Evolutionary conservation across 1,140 invertebrate species (phyloP).

Genomic region (Saccostrea cuccullata): DNA sequence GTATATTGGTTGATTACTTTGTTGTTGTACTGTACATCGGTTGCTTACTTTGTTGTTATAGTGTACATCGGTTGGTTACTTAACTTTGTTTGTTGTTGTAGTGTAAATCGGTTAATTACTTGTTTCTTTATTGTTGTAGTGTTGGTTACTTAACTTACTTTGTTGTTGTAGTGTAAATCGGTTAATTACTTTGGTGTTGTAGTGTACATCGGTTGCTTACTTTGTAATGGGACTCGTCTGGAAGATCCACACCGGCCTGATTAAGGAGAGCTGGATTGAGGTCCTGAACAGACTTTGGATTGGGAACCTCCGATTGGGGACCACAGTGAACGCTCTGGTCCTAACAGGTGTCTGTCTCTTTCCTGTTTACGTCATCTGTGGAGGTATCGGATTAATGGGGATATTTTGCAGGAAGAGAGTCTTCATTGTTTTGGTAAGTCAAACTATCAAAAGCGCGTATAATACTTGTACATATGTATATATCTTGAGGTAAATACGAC

Average conservation of each 20-base stretch:
- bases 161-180: too few species aligned
- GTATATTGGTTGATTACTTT: too few species aligned
- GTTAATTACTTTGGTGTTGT: background rate
- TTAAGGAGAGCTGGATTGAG: background rate
- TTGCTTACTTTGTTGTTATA: background rate
- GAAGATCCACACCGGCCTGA: background rate
- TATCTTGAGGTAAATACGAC: too few species aligned
- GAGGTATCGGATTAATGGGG: background rate
- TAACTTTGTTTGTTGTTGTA: background rate
- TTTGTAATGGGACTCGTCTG: slow-evolving; percentile 25
- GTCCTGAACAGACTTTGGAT: slow-evolving; percentile 12
- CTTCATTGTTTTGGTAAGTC: background rate
- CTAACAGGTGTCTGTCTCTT: background rate
- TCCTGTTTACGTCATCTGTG: background rate
- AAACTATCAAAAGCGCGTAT: background rate
- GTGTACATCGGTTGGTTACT: background rate
- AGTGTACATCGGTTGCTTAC: background rate
- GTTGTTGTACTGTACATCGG: too few species aligned
- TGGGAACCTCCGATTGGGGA: background rate
- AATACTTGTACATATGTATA: too few species aligned
- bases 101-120: too few species aligned
- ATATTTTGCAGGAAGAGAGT: background rate
- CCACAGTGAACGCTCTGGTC: background rate
- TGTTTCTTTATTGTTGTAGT: too few species aligned
- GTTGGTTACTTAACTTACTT: too few species aligned